Percentiles rank a stretch among this genome's conserved stretches.
Conservation (phyloP, 2,113 vertebrate genomes). For the Eidolon helvum region DNA sequence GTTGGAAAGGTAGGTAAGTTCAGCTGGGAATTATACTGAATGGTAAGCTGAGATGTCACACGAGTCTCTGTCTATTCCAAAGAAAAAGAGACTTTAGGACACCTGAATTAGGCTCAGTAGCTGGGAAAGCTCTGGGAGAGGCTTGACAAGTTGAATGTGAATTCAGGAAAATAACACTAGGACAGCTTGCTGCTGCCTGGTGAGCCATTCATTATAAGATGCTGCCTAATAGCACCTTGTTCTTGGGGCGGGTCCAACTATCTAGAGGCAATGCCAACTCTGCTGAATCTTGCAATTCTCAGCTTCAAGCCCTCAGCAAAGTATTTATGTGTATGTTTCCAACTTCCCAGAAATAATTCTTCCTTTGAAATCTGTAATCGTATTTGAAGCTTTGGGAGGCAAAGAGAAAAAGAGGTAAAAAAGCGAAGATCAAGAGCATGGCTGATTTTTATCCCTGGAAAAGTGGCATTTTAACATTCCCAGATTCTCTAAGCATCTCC, state of each 20-base stretch:
- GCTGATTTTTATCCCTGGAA: not conserved
- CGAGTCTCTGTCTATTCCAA: not conserved
- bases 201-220: slow-evolving; percentile 77
- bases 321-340: slow-evolving; percentile 68
- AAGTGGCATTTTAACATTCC: not conserved
- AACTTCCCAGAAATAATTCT: slow-evolving; percentile 69
- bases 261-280: slow-evolving; percentile 62
- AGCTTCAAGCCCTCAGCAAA: slow-evolving; percentile 60
- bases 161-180: slow-evolving; percentile 77
- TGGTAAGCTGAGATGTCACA: not conserved
- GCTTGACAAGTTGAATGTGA: slow-evolving; percentile 75
- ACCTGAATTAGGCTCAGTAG: slow-evolving; percentile 53
- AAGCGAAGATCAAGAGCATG: slow-evolving; percentile 34
- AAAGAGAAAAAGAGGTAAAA: slow-evolving; percentile 13
- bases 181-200: slow-evolving; percentile 76
- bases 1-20: not conserved
- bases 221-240: slow-evolving; percentile 74
- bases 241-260: slow-evolving; percentile 75
- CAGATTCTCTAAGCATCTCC: not conserved
- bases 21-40: not conserved
- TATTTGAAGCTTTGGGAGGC: slow-evolving; percentile 30
- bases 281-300: slow-evolving; percentile 69
- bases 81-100: slow-evolving; percentile 17
- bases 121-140: slow-evolving; percentile 67
- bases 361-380: slow-evolving; percentile 69